Evolutionary conservation across 2,888 invertebrate species (phyloP).

Genomic region (Hemithea aestivaria): DNA sequence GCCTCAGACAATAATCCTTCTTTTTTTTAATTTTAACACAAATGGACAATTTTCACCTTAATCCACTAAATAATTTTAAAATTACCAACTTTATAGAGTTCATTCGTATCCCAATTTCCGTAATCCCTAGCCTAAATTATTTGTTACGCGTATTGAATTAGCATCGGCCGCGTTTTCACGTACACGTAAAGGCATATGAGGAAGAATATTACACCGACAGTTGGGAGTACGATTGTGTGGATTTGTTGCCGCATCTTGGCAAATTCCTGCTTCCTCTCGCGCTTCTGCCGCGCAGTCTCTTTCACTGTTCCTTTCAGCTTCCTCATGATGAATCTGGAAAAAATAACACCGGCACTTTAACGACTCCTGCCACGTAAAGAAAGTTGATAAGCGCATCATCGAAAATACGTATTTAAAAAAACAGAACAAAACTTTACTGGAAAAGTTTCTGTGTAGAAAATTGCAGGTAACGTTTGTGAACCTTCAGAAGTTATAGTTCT

Average conservation of each 20-base stretch:
- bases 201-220: constrained; percentile 83
- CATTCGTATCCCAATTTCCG: too few species aligned
- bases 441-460: too few species aligned
- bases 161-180: constrained; percentile 85
- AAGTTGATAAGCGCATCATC: too few species aligned
- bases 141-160: constrained; percentile 60
- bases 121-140: constrained; percentile 1
- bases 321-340: constrained; percentile 77
- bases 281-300: constrained; percentile 90
- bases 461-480: too few species aligned
- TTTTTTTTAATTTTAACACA: too few species aligned
- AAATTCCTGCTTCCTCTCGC: constrained; percentile 91
- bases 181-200: constrained; percentile 88
- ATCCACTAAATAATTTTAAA: too few species aligned
- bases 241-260: constrained; percentile 87
- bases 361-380: constrained; percentile 8
- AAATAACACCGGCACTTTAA: neutral
- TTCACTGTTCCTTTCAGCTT: constrained; percentile 90
- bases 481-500: too few species aligned
- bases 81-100: too few species aligned
- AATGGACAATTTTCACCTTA: too few species aligned
- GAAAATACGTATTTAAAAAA: too few species aligned
- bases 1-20: too few species aligned
- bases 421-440: too few species aligned
- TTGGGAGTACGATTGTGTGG: constrained; percentile 88